These are phyloP conservation scores for Galeopterus variegatus DNA, from an alignment of 2,113 vertebrate genomes.

Conservation along the genomic window DNA sequence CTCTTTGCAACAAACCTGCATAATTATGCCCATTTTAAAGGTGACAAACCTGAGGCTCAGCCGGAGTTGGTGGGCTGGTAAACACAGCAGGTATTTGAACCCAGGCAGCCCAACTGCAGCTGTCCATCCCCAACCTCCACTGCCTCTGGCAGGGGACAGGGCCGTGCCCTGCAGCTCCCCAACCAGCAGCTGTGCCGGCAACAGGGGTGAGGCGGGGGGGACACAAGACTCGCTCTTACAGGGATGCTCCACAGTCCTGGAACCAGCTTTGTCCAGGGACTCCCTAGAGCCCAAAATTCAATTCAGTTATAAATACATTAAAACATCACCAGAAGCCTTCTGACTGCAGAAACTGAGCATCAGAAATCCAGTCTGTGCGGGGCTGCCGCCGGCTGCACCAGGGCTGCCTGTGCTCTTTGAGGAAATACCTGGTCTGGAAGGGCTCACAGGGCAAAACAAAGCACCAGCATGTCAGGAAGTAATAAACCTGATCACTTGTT, in stretches of 20 bases:
- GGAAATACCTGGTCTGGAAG: not conserved
- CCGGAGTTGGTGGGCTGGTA: not conserved
- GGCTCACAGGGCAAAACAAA: not conserved
- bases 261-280: accelerated
- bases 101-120: not conserved
- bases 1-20: not conserved
- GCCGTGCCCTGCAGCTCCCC: not conserved
- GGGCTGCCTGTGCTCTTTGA: not conserved
- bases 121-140: accelerated
- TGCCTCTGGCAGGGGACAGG: not conserved
- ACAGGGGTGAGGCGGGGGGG: not conserved
- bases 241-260: not conserved
- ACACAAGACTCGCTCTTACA: accelerated
- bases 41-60: not conserved
- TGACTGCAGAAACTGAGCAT: not conserved
- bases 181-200: accelerated
- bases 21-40: not conserved
- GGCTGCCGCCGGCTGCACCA: accelerated
- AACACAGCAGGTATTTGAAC: not conserved
- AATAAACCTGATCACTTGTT: not conserved
- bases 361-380: not conserved
- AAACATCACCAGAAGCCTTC: not conserved
- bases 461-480: accelerated
- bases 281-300: not conserved
- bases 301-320: not conserved